Conservation (phyloP, 2,113 vertebrate genomes). For the Poecilia latipinna region DNA sequence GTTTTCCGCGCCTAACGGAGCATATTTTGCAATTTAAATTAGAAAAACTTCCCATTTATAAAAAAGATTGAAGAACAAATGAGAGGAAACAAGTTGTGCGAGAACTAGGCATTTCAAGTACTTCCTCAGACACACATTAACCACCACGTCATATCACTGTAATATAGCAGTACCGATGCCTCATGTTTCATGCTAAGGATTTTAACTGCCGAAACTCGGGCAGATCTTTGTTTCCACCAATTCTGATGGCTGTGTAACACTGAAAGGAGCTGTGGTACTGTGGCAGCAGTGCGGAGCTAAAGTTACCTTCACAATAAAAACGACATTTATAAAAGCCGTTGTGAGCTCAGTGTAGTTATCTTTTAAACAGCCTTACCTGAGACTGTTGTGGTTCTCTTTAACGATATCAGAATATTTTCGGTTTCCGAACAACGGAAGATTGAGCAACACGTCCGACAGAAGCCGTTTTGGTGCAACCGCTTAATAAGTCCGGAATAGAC, state of each 20-base stretch:
- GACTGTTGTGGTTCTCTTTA: neutral
- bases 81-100: neutral
- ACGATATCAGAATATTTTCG: neutral
- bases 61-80: neutral
- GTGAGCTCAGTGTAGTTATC: rapidly evolving
- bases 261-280: neutral
- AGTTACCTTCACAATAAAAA: conserved; percentile 7
- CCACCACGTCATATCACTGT: neutral
- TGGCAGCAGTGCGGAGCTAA: neutral
- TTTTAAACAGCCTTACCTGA: conserved; percentile 34
- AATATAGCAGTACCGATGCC: neutral
- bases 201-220: neutral
- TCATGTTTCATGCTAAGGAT: neutral
- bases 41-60: neutral
- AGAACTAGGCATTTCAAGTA: neutral
- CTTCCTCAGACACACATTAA: neutral
- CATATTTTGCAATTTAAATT: neutral
- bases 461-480: conserved; percentile 30
- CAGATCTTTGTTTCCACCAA: neutral
- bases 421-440: neutral
- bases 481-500: conserved; percentile 42
- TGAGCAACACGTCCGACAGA: conserved; percentile 11
- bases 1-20: too few species aligned
- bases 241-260: neutral
- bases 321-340: neutral